Percentiles rank a stretch among this genome's conserved stretches.
These are phyloP conservation scores for Poeciliopsis occidentalis DNA, from an alignment of 2,113 vertebrate genomes.

Conservation along the genomic window DNA sequence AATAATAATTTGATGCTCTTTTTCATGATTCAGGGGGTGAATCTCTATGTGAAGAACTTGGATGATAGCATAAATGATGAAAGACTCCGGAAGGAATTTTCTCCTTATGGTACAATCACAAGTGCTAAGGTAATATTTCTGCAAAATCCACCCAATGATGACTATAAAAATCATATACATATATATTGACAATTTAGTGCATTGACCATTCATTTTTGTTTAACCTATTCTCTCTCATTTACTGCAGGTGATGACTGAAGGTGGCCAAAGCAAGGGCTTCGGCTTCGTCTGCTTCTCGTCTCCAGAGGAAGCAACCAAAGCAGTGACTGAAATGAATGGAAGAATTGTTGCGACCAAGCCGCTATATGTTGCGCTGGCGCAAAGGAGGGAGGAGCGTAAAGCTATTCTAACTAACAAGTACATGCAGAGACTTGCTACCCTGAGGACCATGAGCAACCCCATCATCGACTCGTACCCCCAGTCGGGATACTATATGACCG, in stretches of 20 bases:
- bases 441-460: constrained; percentile 84
- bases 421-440: constrained; percentile 89
- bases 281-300: constrained; percentile 99
- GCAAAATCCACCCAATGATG: not conserved
- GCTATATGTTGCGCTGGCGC: constrained; percentile 93
- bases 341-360: constrained; percentile 94
- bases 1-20: not conserved
- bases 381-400: constrained; percentile 94
- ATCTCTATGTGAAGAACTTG: constrained; percentile 97
- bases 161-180: no score
- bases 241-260: constrained; percentile 94
- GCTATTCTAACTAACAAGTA: constrained; percentile 96
- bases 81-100: constrained; percentile 90
- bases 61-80: constrained; percentile 93
- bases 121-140: constrained; percentile 89
- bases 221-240: not conserved
- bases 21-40: constrained; percentile 85
- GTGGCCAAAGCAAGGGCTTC: constrained; percentile 94
- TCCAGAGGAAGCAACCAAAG: constrained; percentile 96
- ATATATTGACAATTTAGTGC: not conserved
- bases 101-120: constrained; percentile 95
- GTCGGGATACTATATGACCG: constrained; percentile 86
- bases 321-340: constrained; percentile 97
- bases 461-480: constrained; percentile 89
- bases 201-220: not conserved